A percentile compares a stretch with the other conserved stretches of the same genome.
Conservation (phyloP, 2,888 invertebrate species). For the Fabriciana adippe region DNA sequence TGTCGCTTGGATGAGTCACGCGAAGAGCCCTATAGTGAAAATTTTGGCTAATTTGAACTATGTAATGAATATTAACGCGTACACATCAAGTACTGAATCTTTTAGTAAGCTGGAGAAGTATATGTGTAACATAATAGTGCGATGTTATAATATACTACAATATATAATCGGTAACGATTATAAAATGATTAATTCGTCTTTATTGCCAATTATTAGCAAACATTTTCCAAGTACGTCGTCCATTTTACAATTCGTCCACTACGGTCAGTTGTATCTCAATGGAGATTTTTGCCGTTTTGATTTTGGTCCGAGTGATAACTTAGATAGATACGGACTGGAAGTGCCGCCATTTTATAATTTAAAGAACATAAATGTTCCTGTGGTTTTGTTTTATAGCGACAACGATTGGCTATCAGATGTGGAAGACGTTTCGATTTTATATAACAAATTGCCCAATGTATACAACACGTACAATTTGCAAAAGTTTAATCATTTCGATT, state of each 20-base stretch:
- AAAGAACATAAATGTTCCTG: conserved; percentile 52
- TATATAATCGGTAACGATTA: conserved; percentile 53
- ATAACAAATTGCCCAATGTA: conserved; percentile 73
- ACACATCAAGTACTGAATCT: conserved; percentile 51
- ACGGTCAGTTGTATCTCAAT: conserved; percentile 62
- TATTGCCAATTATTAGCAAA: conserved; percentile 82
- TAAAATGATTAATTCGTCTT: conserved; percentile 61
- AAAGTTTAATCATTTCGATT: conserved; percentile 86
- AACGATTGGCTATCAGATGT: conserved; percentile 74
- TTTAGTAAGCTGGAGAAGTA: conserved; percentile 52
- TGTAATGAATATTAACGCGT: conserved; percentile 48
- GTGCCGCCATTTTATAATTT: conserved; percentile 64
- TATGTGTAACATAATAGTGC: conserved; percentile 50
- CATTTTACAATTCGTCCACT: conserved; percentile 73
- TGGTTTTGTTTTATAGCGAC: conserved; percentile 60
- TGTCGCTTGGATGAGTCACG: conserved; percentile 76
- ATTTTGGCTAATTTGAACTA: conserved; percentile 32
- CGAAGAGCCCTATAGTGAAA: conserved; percentile 62
- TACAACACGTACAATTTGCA: conserved; percentile 72
- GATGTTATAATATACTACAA: conserved; percentile 55
- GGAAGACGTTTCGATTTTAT: conserved; percentile 70
- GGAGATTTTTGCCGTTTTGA: conserved; percentile 64
- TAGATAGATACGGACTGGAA: conserved; percentile 66
- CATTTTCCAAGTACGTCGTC: conserved; percentile 84
- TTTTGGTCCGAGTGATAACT: conserved; percentile 52